A percentile compares a stretch with the other conserved stretches of the same genome.
Conservation (phyloP, 2,113 vertebrate genomes). For the Sitta europaea region DNA sequence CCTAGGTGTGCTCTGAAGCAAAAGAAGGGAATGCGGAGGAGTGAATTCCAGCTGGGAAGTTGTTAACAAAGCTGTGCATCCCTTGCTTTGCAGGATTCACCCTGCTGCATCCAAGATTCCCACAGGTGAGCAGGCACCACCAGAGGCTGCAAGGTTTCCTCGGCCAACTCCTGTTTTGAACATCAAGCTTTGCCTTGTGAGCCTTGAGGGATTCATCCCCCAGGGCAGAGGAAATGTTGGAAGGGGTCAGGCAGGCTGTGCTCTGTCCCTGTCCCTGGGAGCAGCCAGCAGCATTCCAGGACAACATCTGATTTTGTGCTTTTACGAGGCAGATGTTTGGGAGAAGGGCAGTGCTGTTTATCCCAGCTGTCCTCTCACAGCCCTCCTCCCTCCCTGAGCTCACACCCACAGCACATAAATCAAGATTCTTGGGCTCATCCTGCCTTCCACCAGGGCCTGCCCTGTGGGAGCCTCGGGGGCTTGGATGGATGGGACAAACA, state of each 20-base stretch:
- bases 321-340: constrained; percentile 57
- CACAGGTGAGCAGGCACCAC: not conserved
- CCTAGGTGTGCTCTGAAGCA: not conserved
- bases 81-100: not conserved
- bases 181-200: not conserved
- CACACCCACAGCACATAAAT: not conserved
- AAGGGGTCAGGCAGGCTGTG: constrained; percentile 5
- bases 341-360: constrained; percentile 35
- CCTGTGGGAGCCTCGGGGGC: too few relatives aligned
- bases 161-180: not conserved
- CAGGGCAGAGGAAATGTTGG: constrained; percentile 10
- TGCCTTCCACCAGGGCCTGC: constrained; percentile 31
- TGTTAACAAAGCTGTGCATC: not conserved
- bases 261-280: not conserved
- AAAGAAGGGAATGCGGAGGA: not conserved
- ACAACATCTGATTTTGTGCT: constrained; percentile 66
- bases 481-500: too few relatives aligned
- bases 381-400: not conserved
- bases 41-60: not conserved
- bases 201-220: not conserved
- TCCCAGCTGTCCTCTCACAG: not conserved
- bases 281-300: constrained; percentile 41
- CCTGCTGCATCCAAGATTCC: not conserved
- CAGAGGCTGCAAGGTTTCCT: not conserved
- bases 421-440: not conserved